Evolutionary conservation across 1,140 invertebrate species (phyloP).

Genomic region (Paraescarpia echinospica): DNA sequence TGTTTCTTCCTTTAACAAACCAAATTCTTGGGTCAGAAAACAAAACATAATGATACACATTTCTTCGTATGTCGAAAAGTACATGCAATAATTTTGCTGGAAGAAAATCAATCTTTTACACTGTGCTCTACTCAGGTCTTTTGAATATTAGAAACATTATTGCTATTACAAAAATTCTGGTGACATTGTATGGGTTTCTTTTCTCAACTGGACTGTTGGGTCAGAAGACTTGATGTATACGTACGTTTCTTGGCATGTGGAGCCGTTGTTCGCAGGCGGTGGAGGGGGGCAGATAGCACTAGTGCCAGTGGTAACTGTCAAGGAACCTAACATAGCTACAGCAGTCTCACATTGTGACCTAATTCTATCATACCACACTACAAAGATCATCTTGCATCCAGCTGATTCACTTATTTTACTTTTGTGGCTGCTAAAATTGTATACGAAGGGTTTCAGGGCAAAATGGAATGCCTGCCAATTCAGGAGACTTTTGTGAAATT

Average conservation of each 20-base stretch:
- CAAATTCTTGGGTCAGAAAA: too few species aligned
- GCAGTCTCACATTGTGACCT: not conserved
- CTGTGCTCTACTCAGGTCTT: too few species aligned
- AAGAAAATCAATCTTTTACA: too few species aligned
- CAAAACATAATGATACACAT: too few species aligned
- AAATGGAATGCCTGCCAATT: too few species aligned
- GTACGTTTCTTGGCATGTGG: constrained; percentile 75
- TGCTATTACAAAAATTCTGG: not conserved
- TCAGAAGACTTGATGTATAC: constrained; percentile 11
- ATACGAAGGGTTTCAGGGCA: not conserved
- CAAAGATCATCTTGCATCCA: not conserved
- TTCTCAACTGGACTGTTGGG: not conserved
- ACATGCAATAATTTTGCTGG: too few species aligned
- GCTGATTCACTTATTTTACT: not conserved
- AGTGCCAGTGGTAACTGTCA: constrained; percentile 65
- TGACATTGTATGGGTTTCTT: not conserved
- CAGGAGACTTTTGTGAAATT: too few species aligned
- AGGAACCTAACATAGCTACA: constrained; percentile 30
- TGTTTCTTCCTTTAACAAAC: too few species aligned
- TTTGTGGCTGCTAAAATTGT: not conserved
- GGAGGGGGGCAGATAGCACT: constrained; percentile 76
- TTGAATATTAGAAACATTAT: too few species aligned
- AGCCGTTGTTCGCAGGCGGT: constrained; percentile 83
- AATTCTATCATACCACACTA: constrained; percentile 17
- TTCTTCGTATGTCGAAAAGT: too few species aligned